Evolutionary conservation across 2,113 vertebrate genomes (phyloP), one percentile per base, ranked within the genome.

Genomic region (Semnopithecus entellus): DNA sequence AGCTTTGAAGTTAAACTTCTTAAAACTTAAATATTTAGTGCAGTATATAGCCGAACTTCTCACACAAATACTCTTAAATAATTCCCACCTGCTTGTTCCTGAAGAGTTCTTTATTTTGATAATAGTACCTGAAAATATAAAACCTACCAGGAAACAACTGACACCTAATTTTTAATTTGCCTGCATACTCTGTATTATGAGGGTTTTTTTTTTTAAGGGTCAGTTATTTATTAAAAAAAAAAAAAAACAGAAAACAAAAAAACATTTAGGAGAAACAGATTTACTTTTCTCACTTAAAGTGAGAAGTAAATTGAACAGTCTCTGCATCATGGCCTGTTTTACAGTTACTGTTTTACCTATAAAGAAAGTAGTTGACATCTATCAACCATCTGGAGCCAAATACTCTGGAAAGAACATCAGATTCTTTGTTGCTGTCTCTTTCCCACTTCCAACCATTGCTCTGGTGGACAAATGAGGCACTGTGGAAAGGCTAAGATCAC

Each of bases 261-360:
- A 40, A 32, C 48, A 92, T 76, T 95, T 87, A 35, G 13, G 16
- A 84, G 25, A 6, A 25, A 90, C 5, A 79, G 61, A 64, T 64
- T 59, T 92, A 79, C 20, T 92, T 87, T 79, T 91, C 23, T 96
- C 45, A 76, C 35, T 82, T 88, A 48, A n/a, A 86, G 43, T 78
- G 48, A 90, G 48, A 20, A 76, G 22, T 52, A 55, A 85, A 68
- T 18, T 20, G 25, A 82, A 80, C 7, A 72, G 30, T 92, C 86
- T 72, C 73, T 83, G 50, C 9, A 70, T 91, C 17, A 12, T 18
- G 18, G n/a, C 6, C 72, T 70, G 22, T 52, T 93, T 40, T 90
- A 25, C 57, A 94, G 57, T 92, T 83, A 87, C n/a, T n/a, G 20
- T 13, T 87, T n/a, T 38, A 79, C 25, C 45, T 55, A 27, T 73